These are phyloP conservation scores for Drosophila sucinea DNA, from an alignment of 1,140 invertebrate species.

Conservation along the genomic window DNA sequence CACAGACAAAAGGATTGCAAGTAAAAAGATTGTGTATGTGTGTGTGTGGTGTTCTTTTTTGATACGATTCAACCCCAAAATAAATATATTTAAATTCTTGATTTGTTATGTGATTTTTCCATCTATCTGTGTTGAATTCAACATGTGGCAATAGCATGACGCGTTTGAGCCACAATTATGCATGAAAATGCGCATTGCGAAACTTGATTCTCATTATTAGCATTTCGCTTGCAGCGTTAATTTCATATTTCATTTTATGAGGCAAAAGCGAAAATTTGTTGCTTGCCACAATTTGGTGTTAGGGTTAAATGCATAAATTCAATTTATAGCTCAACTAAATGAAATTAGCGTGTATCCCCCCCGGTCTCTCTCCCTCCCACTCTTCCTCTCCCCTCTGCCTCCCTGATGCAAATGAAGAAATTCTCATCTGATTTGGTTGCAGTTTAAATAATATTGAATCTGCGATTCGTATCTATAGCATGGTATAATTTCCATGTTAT, in stretches of 20 bases:
- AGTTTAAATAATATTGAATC: no score
- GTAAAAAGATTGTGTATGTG: neutral
- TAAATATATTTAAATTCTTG: neutral
- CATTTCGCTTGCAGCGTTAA: constrained; percentile 16
- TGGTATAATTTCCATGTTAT: no score
- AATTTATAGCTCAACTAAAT: constrained; percentile 49
- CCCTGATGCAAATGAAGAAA: no score
- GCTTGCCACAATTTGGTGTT: constrained; percentile 27
- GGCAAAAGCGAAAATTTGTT: constrained; percentile 24
- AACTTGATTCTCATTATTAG: constrained; percentile 15
- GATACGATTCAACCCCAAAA: neutral
- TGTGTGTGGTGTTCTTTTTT: neutral
- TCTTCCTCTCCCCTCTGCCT: no score
- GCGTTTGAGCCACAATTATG: neutral
- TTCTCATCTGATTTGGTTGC: no score
- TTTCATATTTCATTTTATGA: constrained; percentile 16
- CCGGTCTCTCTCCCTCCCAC: no score
- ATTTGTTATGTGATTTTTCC: neutral
- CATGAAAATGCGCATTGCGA: constrained; percentile 2
- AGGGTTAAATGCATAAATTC: constrained; percentile 32
- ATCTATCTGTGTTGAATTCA: neutral
- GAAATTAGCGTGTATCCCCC: constrained; percentile 23
- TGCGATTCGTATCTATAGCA: no score
- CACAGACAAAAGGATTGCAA: neutral
- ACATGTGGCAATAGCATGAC: neutral